phyloP scores from a whole-genome alignment of 2,113 vertebrate genomes.

The Elephas maximus region DNA sequence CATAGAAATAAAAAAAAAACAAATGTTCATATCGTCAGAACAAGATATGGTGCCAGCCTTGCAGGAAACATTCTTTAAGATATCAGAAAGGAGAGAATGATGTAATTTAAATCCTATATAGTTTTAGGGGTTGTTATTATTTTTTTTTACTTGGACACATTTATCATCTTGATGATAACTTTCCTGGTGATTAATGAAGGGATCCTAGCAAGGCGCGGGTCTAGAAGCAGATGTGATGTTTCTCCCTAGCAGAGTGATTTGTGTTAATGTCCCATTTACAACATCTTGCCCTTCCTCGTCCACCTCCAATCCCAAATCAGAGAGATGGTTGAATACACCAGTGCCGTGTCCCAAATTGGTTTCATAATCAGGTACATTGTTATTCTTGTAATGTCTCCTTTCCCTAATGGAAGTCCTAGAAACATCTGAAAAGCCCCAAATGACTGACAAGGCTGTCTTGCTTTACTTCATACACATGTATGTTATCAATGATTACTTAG shows the following conservation, averaged over 20 bases:
- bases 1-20: slow-evolving; percentile 47
- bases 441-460: slow-evolving; percentile 47
- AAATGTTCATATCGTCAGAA: slow-evolving; percentile 48
- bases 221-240: not conserved
- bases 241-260: not conserved
- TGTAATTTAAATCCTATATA: not conserved
- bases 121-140: not conserved
- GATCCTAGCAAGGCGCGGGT: not conserved
- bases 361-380: slow-evolving; percentile 13
- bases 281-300: not conserved
- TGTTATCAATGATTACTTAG: slow-evolving; percentile 69
- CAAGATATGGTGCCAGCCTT: not conserved
- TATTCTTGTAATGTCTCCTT: slow-evolving; percentile 24
- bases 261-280: not conserved
- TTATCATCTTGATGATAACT: not conserved
- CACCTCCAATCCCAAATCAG: not conserved
- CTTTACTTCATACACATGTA: slow-evolving; percentile 43
- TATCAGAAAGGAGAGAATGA: not conserved
- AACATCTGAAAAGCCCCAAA: slow-evolving; percentile 57
- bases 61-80: slow-evolving; percentile 8
- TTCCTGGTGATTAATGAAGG: slow-evolving; percentile 1
- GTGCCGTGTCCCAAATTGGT: not conserved
- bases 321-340: not conserved
- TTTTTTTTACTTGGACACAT: not conserved
- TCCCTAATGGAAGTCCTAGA: slow-evolving; percentile 37